Evolutionary conservation across 2,113 vertebrate genomes (phyloP), one percentile per base, ranked within the genome.

Genomic region (Cettia cetti): DNA sequence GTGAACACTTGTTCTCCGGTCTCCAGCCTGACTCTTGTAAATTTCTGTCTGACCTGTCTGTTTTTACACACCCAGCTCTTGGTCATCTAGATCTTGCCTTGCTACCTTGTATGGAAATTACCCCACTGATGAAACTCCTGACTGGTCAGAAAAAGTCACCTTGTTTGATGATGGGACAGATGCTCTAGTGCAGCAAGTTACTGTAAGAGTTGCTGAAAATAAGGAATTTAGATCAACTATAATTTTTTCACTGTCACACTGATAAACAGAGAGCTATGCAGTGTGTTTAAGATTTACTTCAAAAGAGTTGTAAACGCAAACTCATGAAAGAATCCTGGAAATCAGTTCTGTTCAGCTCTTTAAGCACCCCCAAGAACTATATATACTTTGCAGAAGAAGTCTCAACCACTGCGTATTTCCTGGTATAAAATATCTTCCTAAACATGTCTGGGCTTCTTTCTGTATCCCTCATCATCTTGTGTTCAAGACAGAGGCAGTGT

Each of bases 1-100:
- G 0, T 30, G 44, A 37, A 16, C 0, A 0, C 21, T 28, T 75
- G 23, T 42, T 37, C 21, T 39, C 11, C 3, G 52, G 57, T 17
- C 12, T 68, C 33, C 39, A 71, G 13, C 35, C 30, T 27, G 39
- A 3, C 45, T 61, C 47, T 13, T 23, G 13, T 57, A 3, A 79
- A 26, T 47, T 82, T 15, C 19, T 30, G 5, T 30, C 53, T 71
- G 40, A 54, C 33, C 19, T 26, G 6, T 61, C 61, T 39, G 27
- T 37, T 3, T 0, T 13, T 61, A 45, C 19, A 39, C 1, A 0
- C 13, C 15, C 37, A 33, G 13, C 1, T 10, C 3, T 5, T 33
- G 27, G 28, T 35, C 6, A 1, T 52, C 66, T 22, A n/a, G 40
- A 19, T 70, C 47, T 40, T 47, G 18, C 19, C 15, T 47, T 61